Conservation (phyloP, 1,140 invertebrate species). For the Holcopasites calliopsidis region DNA sequence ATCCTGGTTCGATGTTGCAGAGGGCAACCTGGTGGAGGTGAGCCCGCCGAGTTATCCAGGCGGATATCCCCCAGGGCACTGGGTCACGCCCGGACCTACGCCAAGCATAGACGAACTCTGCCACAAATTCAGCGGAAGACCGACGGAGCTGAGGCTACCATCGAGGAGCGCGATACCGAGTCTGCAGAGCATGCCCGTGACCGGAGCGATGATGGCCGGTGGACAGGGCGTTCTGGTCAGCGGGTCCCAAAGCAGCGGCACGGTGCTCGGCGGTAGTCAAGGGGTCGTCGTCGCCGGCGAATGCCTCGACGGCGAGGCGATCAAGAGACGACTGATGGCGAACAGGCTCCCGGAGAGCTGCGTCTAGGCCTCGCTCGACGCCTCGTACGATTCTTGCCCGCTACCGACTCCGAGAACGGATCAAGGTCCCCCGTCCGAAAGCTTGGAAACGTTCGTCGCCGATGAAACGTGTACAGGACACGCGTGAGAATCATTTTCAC, state of each 20-base stretch:
- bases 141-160: conserved; percentile 76
- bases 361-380: conserved; percentile 80
- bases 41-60: conserved; percentile 77
- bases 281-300: conserved; percentile 76
- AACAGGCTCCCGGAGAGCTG: conserved; percentile 88
- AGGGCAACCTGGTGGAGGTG: conserved; percentile 74
- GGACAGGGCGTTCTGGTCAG: conserved; percentile 69
- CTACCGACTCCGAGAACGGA: too few species aligned
- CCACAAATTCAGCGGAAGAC: conserved; percentile 74
- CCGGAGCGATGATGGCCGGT: conserved; percentile 50
- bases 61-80: conserved; percentile 73
- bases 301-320: conserved; percentile 83
- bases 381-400: too few species aligned
- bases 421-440: neutral
- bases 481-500: neutral
- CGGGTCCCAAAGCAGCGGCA: conserved; percentile 61
- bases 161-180: conserved; percentile 76
- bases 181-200: conserved; percentile 78
- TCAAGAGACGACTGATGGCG: conserved; percentile 87
- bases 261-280: conserved; percentile 57
- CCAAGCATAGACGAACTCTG: conserved; percentile 78
- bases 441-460: neutral
- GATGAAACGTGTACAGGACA: neutral
- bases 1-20: conserved; percentile 58
- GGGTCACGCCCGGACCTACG: conserved; percentile 76